phyloP scores from a whole-genome alignment of 1,140 invertebrate genomes.

The Hesperophylax magnus region DNA sequence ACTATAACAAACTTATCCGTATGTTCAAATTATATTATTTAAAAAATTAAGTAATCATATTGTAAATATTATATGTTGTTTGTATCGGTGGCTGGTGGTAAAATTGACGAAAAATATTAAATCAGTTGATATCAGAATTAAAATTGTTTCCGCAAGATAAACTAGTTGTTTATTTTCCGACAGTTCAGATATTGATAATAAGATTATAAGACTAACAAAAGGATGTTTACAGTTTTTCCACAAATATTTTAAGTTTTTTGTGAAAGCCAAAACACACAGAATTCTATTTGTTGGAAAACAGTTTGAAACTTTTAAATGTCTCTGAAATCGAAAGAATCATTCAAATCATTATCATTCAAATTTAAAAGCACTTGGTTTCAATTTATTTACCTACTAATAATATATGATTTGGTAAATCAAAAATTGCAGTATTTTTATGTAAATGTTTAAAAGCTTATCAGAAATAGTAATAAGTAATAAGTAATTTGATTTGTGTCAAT shows the following conservation, averaged over 20 bases:
- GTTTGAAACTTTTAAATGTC: too few species aligned
- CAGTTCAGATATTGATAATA: not conserved
- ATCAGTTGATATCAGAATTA: too few species aligned
- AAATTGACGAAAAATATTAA: not conserved
- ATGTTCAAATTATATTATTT: conserved; percentile 6
- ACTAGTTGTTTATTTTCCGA: too few species aligned
- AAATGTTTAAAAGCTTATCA: not conserved
- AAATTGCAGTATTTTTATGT: not conserved
- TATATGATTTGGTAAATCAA: not conserved
- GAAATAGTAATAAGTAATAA: not conserved
- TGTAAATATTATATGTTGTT: not conserved
- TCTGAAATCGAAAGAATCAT: not conserved
- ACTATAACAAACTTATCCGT: not conserved
- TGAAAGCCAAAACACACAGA: too few species aligned
- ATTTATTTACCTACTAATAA: not conserved
- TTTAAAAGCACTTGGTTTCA: too few species aligned
- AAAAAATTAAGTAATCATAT: conserved; percentile 3
- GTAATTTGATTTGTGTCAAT: too few species aligned
- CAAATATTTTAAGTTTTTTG: not conserved
- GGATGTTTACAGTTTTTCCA: not conserved
- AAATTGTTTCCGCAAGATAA: too few species aligned
- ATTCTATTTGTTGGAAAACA: too few species aligned
- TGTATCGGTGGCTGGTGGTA: not conserved
- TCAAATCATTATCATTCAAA: too few species aligned
- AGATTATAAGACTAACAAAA: not conserved